Percentiles rank a stretch among this genome's conserved stretches.
Conservation (phyloP, 2,797 vertebrate species). For the Picus viridis region DNA sequence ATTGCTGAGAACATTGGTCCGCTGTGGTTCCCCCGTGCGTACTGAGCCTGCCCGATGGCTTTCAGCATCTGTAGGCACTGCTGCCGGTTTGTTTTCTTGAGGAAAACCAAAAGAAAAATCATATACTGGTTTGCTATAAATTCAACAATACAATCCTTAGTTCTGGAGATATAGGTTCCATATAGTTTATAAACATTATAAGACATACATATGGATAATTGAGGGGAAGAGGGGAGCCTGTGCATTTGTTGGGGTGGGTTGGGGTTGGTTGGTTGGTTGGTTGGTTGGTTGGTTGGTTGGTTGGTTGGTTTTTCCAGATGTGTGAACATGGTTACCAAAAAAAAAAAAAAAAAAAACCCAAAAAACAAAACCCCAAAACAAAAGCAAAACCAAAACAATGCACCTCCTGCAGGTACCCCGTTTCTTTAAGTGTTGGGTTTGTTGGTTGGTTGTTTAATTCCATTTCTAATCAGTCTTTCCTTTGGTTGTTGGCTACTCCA, state of each 20-base stretch:
- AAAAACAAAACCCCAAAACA: too few relatives aligned
- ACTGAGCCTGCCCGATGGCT: slow-evolving; percentile 35
- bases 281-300: neutral
- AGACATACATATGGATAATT: slow-evolving; percentile 77
- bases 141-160: slow-evolving; percentile 79
- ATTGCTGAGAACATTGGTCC: slow-evolving; percentile 73
- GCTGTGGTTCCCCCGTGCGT: slow-evolving; percentile 52
- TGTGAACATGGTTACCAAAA: slow-evolving; percentile 80
- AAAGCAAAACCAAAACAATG: neutral
- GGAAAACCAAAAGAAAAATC: slow-evolving; percentile 36
- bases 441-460: slow-evolving; percentile 33
- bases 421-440: slow-evolving; percentile 56
- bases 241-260: slow-evolving; percentile 59
- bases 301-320: slow-evolving; percentile 36
- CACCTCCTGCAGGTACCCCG: slow-evolving; percentile 75
- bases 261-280: neutral
- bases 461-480: slow-evolving; percentile 77
- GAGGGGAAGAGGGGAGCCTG: slow-evolving; percentile 63
- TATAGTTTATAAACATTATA: slow-evolving; percentile 92
- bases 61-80: slow-evolving; percentile 63
- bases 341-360: neutral
- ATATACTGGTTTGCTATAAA: slow-evolving; percentile 75
- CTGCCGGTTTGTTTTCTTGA: slow-evolving; percentile 67
- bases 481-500: slow-evolving; percentile 80
- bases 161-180: slow-evolving; percentile 91